Conservation (phyloP, 1,140 invertebrate genomes). For the Stegodyphus dumicola region DNA sequence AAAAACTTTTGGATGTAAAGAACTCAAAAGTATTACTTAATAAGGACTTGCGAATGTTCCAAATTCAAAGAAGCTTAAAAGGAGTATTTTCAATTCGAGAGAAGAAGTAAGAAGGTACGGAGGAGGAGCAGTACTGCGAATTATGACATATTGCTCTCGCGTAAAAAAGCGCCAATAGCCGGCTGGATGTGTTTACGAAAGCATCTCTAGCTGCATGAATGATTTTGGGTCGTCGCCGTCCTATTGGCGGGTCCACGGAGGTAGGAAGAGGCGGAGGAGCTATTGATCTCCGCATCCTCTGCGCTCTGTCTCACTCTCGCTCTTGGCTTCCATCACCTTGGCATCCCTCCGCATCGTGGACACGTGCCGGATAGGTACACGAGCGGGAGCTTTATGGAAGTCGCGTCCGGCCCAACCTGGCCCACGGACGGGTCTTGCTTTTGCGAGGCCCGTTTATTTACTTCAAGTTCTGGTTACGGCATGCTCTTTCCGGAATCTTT, state of each 20-base stretch:
- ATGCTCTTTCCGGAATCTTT: neutral
- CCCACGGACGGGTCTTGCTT: neutral
- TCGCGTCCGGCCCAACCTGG: conserved; percentile 1
- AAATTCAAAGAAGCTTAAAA: no score
- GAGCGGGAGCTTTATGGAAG: conserved; percentile 3
- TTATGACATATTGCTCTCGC: neutral
- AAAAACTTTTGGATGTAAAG: no score
- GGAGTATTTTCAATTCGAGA: no score
- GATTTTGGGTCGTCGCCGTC: conserved; percentile 15
- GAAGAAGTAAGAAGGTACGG: neutral
- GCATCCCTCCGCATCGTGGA: conserved; percentile 28
- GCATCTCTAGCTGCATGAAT: conserved; percentile 54
- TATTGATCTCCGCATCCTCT: conserved; percentile 48
- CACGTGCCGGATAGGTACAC: conserved; percentile 15
- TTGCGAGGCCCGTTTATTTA: neutral
- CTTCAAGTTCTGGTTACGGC: neutral
- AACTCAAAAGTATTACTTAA: no score
- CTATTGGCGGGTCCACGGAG: conserved; percentile 42
- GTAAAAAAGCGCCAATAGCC: neutral
- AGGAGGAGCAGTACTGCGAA: neutral
- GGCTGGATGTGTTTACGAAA: conserved; percentile 14
- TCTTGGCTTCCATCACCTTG: conserved; percentile 21
- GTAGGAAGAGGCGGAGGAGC: conserved; percentile 51
- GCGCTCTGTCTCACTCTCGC: conserved; percentile 16
- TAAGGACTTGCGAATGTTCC: no score